phyloP scores from a whole-genome alignment of 2,797 vertebrate species.

The Falco biarmicus region DNA sequence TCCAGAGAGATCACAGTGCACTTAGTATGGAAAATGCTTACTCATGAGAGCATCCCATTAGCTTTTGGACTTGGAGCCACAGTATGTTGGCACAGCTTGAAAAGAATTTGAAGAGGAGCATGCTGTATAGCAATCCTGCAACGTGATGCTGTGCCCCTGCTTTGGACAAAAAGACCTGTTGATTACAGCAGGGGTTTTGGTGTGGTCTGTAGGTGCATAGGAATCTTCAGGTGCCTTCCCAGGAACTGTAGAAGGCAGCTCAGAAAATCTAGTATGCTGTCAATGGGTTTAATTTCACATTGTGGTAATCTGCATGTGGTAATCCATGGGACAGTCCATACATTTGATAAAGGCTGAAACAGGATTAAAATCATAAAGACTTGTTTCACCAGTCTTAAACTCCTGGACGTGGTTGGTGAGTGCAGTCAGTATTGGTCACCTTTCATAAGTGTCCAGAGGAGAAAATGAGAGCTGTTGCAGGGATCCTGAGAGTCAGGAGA shows the following conservation, averaged over 20 bases:
- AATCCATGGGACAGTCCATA: fast-evolving
- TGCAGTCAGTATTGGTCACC: not conserved
- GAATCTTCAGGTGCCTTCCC: not conserved
- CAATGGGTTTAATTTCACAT: not conserved
- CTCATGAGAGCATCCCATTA: not conserved
- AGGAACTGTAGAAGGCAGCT: not conserved
- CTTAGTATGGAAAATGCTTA: conserved; percentile 4
- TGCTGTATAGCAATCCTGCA: not conserved
- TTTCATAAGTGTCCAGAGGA: not conserved
- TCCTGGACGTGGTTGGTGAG: not conserved
- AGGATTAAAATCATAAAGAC: not conserved
- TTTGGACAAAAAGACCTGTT: not conserved
- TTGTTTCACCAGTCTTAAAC: not conserved
- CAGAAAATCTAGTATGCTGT: not conserved
- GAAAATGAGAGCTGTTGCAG: not conserved
- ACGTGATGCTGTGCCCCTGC: not conserved
- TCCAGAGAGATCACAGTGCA: not conserved
- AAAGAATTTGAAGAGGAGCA: not conserved
- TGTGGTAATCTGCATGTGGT: not conserved
- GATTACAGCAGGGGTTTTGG: not conserved
- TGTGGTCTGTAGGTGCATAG: not conserved
- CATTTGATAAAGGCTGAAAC: not conserved
- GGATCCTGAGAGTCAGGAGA: not conserved
- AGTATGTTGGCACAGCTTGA: not conserved
- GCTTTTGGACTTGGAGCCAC: not conserved